A percentile compares a stretch with the other conserved stretches of the same genome.
Evolutionary conservation across 1,140 invertebrate species (phyloP).

Genomic region (Kradibia gibbosae): DNA sequence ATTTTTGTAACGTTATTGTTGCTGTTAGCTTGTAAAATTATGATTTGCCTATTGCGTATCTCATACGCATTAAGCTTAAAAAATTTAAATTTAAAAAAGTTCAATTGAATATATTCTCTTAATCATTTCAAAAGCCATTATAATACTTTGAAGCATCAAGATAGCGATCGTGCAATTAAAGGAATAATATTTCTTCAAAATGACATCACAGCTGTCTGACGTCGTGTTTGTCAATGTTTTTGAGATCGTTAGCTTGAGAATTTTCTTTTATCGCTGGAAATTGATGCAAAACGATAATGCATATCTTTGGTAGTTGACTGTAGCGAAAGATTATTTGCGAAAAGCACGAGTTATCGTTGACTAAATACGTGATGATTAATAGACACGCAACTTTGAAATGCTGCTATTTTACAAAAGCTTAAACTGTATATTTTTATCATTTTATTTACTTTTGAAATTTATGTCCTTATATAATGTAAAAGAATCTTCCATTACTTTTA

Average conservation of each 20-base stretch:
- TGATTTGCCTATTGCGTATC: too few species aligned
- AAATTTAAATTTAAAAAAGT: too few species aligned
- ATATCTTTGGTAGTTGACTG: neutral
- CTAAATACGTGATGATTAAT: neutral
- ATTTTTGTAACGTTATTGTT: too few species aligned
- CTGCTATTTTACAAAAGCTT: conserved; percentile 6
- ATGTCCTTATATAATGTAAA: too few species aligned
- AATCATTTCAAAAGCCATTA: neutral
- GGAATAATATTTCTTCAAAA: conserved; percentile 20
- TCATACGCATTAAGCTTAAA: too few species aligned
- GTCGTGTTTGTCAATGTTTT: neutral
- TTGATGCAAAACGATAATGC: conserved; percentile 13
- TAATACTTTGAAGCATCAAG: neutral
- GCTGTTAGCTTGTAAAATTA: too few species aligned
- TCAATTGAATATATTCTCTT: too few species aligned
- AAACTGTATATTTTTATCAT: neutral
- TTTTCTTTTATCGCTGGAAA: neutral
- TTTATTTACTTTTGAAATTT: too few species aligned
- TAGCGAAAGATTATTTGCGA: neutral
- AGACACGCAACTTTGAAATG: neutral
- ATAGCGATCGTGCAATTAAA: conserved; percentile 13
- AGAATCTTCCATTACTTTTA: too few species aligned
- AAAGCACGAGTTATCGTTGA: neutral
- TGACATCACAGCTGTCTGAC: conserved; percentile 11
- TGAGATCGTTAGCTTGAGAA: neutral